These are phyloP conservation scores for Zoanthus solanderi DNA, from an alignment of 92 coral and sea anemone species.

Conservation along the genomic window DNA sequence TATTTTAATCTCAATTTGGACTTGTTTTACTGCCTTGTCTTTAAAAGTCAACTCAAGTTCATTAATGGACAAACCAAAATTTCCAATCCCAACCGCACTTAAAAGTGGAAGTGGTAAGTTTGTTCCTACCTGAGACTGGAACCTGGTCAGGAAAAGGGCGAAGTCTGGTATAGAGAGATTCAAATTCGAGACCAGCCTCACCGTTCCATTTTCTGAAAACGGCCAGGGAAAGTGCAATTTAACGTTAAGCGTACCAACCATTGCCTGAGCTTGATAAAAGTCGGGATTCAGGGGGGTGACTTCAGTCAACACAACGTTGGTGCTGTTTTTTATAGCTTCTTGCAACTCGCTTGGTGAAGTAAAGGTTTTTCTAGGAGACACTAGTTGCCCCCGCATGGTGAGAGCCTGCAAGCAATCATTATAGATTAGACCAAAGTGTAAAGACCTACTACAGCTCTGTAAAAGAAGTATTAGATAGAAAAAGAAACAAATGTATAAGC, in stretches of 20 bases:
- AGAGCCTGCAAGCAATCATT: neutral
- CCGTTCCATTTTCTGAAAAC: constrained; percentile 50
- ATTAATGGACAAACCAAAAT: constrained; percentile 63
- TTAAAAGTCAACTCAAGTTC: constrained; percentile 40
- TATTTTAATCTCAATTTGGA: constrained; percentile 39
- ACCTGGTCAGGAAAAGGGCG: constrained; percentile 20
- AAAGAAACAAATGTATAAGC: too few species aligned
- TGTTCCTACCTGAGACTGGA: constrained; percentile 62
- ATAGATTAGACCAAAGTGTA: too few species aligned
- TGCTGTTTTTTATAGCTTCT: constrained; percentile 21
- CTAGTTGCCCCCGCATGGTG: neutral
- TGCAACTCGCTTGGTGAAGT: constrained; percentile 33
- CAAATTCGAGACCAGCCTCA: constrained; percentile 37
- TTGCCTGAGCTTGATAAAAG: constrained; percentile 47
- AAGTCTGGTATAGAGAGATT: constrained; percentile 60
- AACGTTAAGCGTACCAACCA: constrained; percentile 54
- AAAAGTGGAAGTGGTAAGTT: constrained; percentile 51
- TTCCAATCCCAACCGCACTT: constrained; percentile 60
- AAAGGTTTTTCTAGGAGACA: neutral
- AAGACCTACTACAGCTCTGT: too few species aligned
- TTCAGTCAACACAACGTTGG: constrained; percentile 42
- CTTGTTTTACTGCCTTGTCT: constrained; percentile 15
- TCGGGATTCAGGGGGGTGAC: constrained; percentile 18
- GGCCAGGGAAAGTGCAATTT: constrained; percentile 72
- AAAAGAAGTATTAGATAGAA: too few species aligned